Conservation (phyloP, 2,113 vertebrate species). For the Macroglossus sobrinus region DNA sequence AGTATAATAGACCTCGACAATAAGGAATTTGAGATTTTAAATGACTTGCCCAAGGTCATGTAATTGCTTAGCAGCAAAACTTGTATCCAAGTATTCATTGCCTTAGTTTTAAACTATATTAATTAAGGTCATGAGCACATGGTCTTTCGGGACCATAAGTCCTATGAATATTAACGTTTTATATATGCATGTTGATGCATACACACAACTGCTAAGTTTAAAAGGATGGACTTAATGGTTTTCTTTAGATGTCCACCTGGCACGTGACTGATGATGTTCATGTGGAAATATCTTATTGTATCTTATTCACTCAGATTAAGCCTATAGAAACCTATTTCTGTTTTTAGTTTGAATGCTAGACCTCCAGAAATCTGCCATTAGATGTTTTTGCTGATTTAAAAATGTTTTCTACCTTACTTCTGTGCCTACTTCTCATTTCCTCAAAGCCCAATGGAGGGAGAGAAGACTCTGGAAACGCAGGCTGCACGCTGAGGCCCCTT, state of each 20-base stretch:
- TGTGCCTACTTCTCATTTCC: conserved; percentile 51
- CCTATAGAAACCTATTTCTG: background rate
- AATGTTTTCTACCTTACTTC: conserved; percentile 11
- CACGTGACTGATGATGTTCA: background rate
- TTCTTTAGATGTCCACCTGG: background rate
- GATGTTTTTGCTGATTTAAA: conserved; percentile 45
- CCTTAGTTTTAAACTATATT: background rate
- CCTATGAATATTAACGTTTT: background rate
- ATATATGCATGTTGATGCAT: background rate
- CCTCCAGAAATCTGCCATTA: background rate
- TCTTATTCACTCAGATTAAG: background rate
- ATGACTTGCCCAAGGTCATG: background rate
- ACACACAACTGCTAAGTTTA: background rate
- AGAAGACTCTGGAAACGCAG: conserved; percentile 74
- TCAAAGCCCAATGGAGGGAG: conserved; percentile 33
- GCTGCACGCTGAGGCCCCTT: conserved; percentile 66
- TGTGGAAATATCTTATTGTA: background rate
- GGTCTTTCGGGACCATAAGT: background rate
- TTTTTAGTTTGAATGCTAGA: background rate
- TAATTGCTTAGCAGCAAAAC: background rate
- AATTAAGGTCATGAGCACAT: background rate
- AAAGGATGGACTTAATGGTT: background rate
- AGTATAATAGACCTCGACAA: background rate
- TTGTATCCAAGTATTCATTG: background rate
- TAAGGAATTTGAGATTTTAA: background rate